Percentiles rank a stretch among this genome's conserved stretches.
Evolutionary conservation across 2,797 vertebrate species (phyloP).

Genomic region (Austrolebias charrua): DNA sequence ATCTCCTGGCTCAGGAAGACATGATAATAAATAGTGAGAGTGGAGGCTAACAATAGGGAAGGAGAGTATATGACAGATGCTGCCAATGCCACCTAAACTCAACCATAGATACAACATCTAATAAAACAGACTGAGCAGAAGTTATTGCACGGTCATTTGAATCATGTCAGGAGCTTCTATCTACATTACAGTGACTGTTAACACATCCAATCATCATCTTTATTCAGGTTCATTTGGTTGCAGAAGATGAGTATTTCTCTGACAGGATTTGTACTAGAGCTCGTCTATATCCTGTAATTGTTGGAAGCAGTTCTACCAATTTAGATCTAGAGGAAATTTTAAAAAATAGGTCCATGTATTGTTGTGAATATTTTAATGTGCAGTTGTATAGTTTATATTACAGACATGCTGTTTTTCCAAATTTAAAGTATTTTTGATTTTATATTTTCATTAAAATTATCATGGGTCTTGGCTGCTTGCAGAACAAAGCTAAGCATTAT

Average conservation of each 20-base stretch:
- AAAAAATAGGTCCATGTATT: too few relatives aligned
- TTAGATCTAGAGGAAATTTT: too few relatives aligned
- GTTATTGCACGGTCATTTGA: conserved; percentile 43
- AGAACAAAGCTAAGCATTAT: conserved; percentile 10
- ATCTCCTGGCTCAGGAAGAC: conserved; percentile 51
- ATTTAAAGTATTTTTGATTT: background rate
- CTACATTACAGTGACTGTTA: conserved; percentile 3
- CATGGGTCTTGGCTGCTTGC: conserved; percentile 4
- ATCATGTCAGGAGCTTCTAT: conserved; percentile 46
- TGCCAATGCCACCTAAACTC: conserved; percentile 23
- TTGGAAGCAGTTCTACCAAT: too few relatives aligned
- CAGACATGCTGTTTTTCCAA: background rate
- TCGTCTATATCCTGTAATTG: too few relatives aligned
- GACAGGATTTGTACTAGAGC: too few relatives aligned
- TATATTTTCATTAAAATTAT: conserved; percentile 17
- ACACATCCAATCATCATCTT: conserved; percentile 4
- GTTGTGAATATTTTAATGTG: background rate
- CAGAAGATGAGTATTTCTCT: background rate
- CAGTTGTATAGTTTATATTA: too few relatives aligned
- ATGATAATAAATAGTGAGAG: conserved; percentile 56
- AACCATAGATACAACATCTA: conserved; percentile 48
- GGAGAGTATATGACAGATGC: background rate
- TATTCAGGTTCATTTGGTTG: conserved; percentile 9
- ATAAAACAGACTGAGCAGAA: conserved; percentile 42
- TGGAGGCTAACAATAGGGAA: conserved; percentile 39